These are phyloP conservation scores for Crotalus horridus DNA, from an alignment of 2,113 vertebrate genomes.

Conservation along the genomic window DNA sequence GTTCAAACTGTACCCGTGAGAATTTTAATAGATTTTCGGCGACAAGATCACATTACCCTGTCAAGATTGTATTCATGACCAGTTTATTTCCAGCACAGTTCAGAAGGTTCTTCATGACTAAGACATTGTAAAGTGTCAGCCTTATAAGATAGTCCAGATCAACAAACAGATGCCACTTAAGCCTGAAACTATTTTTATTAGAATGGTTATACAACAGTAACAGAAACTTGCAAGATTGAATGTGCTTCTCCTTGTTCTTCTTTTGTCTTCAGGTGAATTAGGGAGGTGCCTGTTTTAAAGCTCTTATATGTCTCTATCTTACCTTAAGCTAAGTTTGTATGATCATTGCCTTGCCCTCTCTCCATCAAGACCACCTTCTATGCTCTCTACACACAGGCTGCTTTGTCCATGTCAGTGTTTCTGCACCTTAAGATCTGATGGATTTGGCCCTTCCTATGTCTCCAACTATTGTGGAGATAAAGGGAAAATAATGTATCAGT, in stretches of 20 bases:
- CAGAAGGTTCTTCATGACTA: not conserved
- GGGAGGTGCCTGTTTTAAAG: not conserved
- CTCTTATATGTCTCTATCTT: not conserved
- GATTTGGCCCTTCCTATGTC: not conserved
- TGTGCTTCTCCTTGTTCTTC: not conserved
- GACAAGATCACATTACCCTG: not conserved
- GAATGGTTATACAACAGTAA: not conserved
- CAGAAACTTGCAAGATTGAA: not conserved
- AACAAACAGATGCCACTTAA: not conserved
- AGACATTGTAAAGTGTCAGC: not conserved
- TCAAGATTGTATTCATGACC: not conserved
- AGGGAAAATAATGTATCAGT: not conserved
- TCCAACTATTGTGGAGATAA: not conserved
- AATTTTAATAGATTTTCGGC: not conserved
- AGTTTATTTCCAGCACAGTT: not conserved
- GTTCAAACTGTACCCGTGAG: not conserved
- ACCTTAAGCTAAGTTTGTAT: not conserved
- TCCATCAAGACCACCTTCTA: not conserved
- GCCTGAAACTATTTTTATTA: not conserved
- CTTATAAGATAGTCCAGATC: not conserved
- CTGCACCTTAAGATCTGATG: not conserved
- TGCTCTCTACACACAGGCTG: not conserved
- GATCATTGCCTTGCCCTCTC: not conserved
- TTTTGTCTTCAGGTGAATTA: not conserved
- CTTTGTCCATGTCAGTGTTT: not conserved